Conservation (phyloP, 2,113 vertebrate species). For the Neogobius melanostomus region DNA sequence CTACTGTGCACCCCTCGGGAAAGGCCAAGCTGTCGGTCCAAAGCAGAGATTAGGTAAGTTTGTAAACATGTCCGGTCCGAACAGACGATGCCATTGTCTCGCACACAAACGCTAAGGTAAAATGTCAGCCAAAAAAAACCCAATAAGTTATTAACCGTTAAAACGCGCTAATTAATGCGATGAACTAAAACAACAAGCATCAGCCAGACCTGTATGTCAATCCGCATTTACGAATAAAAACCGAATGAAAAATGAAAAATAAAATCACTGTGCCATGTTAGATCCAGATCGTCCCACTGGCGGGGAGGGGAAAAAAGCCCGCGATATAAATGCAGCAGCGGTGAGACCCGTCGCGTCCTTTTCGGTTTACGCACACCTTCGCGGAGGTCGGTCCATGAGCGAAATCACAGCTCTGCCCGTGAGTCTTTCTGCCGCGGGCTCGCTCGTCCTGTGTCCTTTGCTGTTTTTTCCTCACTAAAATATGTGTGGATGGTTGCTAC, state of each 20-base stretch:
- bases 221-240: no score
- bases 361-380: background rate
- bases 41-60: conserved; percentile 27
- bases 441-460: background rate
- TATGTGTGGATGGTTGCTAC: conserved; percentile 22
- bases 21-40: conserved; percentile 11
- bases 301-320: background rate
- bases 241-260: no score
- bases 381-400: conserved; percentile 4
- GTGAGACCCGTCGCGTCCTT: background rate
- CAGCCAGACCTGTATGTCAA: background rate
- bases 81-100: background rate
- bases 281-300: background rate
- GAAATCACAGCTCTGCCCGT: background rate
- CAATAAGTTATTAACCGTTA: conserved; percentile 1
- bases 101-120: background rate
- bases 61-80: conserved; percentile 4
- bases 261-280: no score
- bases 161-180: background rate
- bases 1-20: conserved; percentile 3
- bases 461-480: conserved; percentile 30
- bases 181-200: background rate
- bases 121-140: background rate
- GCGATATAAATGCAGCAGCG: background rate
- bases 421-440: background rate